Conservation (phyloP, 2,113 vertebrate genomes). For the Butorides virescens region DNA sequence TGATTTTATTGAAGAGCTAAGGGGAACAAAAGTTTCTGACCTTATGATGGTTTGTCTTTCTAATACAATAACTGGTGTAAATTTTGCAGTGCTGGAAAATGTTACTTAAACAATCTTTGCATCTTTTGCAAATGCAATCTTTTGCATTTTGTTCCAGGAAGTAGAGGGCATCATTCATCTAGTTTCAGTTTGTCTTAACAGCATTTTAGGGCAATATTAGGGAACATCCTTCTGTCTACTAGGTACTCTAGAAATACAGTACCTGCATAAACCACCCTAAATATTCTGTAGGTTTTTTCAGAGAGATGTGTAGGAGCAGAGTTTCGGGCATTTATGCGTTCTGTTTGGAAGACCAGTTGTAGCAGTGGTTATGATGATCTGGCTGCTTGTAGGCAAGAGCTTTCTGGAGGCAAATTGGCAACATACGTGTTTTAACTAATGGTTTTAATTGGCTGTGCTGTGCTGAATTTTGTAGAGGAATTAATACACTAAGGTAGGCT, state of each 20-base stretch:
- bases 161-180: not conserved
- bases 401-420: not conserved
- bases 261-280: not conserved
- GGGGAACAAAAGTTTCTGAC: not conserved
- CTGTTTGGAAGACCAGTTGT: not conserved
- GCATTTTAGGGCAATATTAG: not conserved
- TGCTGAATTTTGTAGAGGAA: not conserved
- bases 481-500: not conserved
- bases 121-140: not conserved
- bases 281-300: not conserved
- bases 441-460: not conserved
- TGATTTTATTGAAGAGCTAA: not conserved
- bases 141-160: not conserved
- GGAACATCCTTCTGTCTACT: not conserved
- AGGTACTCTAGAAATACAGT: not conserved
- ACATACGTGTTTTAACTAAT: not conserved
- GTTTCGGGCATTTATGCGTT: rapidly evolving
- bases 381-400: not conserved
- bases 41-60: not conserved
- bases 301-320: not conserved
- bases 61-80: not conserved
- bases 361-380: not conserved
- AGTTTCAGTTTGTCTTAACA: not conserved
- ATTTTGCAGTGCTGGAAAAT: not conserved
- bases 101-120: not conserved